phyloP scores from a whole-genome alignment of 2,888 invertebrate species.

The Amphipyra berbera region DNA sequence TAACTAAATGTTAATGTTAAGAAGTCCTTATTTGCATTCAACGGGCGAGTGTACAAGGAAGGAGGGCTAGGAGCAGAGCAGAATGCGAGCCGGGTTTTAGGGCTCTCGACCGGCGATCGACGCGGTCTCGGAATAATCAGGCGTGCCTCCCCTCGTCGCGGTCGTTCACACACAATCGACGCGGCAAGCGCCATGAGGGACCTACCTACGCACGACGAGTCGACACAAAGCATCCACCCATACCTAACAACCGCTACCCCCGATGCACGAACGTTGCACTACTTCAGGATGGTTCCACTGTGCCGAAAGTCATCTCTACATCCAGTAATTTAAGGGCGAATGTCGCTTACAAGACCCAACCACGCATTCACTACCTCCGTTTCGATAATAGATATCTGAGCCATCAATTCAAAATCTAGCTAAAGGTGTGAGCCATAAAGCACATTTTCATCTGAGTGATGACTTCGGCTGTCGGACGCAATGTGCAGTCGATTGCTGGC shows the following conservation, averaged over 20 bases:
- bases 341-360: slow-evolving; percentile 35
- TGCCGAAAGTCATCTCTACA: slow-evolving; percentile 62
- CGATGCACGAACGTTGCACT: slow-evolving; percentile 73
- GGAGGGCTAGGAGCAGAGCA: slow-evolving; percentile 65
- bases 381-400: slow-evolving; percentile 65
- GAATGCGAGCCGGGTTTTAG: slow-evolving; percentile 74
- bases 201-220: slow-evolving; percentile 84
- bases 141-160: slow-evolving; percentile 84
- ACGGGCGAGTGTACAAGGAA: slow-evolving; percentile 68
- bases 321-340: slow-evolving; percentile 31
- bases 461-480: slow-evolving; percentile 69
- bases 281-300: slow-evolving; percentile 59
- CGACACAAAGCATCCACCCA: slow-evolving; percentile 84
- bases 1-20: slow-evolving; percentile 69
- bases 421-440: slow-evolving; percentile 72
- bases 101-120: slow-evolving; percentile 83
- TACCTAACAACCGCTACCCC: slow-evolving; percentile 80
- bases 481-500: slow-evolving; percentile 81
- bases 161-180: slow-evolving; percentile 89
- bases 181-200: slow-evolving; percentile 78
- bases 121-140: slow-evolving; percentile 85
- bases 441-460: slow-evolving; percentile 69
- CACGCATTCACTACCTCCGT: slow-evolving; percentile 72
- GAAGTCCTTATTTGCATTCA: slow-evolving; percentile 82
- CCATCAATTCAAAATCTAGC: slow-evolving; percentile 69